phyloP scores from a whole-genome alignment of 2,888 invertebrate genomes.

The Aspidiotus rigidus region DNA sequence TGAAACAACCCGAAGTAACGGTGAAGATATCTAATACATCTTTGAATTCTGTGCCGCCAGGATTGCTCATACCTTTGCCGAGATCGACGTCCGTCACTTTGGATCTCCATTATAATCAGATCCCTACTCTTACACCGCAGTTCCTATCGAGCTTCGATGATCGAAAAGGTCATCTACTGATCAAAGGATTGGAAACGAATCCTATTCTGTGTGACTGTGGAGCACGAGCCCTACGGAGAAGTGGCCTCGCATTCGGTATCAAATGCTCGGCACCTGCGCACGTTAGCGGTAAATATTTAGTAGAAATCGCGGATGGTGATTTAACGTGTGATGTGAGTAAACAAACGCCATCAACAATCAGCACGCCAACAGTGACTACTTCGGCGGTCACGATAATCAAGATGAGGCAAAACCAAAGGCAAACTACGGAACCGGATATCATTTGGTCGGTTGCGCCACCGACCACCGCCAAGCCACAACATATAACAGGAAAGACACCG shows the following conservation, averaged over 20 bases:
- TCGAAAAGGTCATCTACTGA: slow-evolving; percentile 61
- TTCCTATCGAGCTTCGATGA: slow-evolving; percentile 72
- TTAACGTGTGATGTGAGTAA: slow-evolving; percentile 63
- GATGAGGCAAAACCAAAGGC: slow-evolving; percentile 17
- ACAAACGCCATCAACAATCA: slow-evolving; percentile 44
- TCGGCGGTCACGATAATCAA: slow-evolving; percentile 29
- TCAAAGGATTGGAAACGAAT: slow-evolving; percentile 66
- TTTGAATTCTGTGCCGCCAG: slow-evolving; percentile 64
- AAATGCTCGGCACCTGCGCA: slow-evolving; percentile 61
- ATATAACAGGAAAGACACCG: slow-evolving; percentile 23
- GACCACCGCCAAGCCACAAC: slow-evolving; percentile 29
- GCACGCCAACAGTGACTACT: slow-evolving; percentile 14
- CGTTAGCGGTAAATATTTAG: slow-evolving; percentile 57
- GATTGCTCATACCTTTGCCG: slow-evolving; percentile 76
- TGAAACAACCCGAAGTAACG: slow-evolving; percentile 60
- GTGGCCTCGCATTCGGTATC: slow-evolving; percentile 42
- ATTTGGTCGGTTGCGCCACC: slow-evolving; percentile 78
- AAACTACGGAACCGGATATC: slow-evolving; percentile 62
- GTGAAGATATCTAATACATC: slow-evolving; percentile 76
- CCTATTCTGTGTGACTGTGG: slow-evolving; percentile 81
- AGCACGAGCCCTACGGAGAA: slow-evolving; percentile 65
- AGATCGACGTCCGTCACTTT: slow-evolving; percentile 70
- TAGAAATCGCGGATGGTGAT: slow-evolving; percentile 70
- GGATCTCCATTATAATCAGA: slow-evolving; percentile 67
- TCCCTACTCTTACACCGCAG: slow-evolving; percentile 67